Conservation (phyloP, 2,888 invertebrate genomes). For the Leptothorax acervorum region DNA sequence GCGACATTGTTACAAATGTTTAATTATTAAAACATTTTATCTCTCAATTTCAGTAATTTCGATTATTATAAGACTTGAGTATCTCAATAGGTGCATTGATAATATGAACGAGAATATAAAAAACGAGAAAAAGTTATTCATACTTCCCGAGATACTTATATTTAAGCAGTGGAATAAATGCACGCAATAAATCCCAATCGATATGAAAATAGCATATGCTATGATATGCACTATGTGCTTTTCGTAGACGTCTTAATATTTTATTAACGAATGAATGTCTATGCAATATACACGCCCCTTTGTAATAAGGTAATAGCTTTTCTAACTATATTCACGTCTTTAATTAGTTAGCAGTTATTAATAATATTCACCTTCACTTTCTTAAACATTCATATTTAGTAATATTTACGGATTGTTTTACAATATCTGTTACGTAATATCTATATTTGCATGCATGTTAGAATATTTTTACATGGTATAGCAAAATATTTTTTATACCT, state of each 20-base stretch:
- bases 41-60: background rate
- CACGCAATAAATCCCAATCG: background rate
- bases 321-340: no score
- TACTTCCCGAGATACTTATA: background rate
- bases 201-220: conserved; percentile 20
- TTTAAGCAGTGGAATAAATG: background rate
- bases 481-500: background rate
- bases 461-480: background rate
- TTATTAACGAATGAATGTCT: conserved; percentile 8
- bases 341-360: no score
- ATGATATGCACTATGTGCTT: conserved; percentile 5
- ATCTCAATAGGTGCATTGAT: background rate
- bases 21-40: background rate
- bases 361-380: background rate
- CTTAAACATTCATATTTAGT: background rate
- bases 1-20: background rate
- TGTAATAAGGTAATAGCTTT: background rate
- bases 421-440: background rate
- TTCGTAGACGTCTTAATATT: conserved; percentile 13
- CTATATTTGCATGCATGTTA: background rate
- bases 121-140: conserved; percentile 1
- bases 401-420: background rate
- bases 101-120: background rate
- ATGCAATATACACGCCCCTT: background rate
- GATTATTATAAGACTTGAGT: background rate